Evolutionary conservation across 2,113 vertebrate genomes (phyloP).

Genomic region (Tetrax tetrax): DNA sequence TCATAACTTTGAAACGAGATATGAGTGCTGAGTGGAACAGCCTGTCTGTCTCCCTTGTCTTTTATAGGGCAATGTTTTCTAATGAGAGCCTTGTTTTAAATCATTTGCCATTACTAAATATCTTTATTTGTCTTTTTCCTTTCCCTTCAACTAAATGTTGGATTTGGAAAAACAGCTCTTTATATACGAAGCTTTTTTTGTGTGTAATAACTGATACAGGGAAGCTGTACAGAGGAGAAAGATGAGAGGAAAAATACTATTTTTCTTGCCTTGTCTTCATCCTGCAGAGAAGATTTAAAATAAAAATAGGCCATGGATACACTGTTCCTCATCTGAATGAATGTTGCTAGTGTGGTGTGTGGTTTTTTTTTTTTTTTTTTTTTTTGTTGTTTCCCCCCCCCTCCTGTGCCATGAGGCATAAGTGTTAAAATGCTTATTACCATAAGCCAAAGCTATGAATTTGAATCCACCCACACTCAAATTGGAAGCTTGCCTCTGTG

Average conservation of each 20-base stretch:
- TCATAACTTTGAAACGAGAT: background rate
- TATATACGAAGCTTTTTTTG: background rate
- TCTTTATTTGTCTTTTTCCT: background rate
- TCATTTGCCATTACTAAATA: background rate
- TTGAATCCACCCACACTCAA: background rate
- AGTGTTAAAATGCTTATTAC: slow-evolving; percentile 23
- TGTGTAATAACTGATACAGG: background rate
- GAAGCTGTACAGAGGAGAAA: background rate
- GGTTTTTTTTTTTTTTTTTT: no score
- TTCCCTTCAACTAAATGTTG: background rate
- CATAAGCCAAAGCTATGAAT: background rate
- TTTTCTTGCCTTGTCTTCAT: background rate
- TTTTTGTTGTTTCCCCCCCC: no score
- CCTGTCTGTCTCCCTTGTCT: background rate
- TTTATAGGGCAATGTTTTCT: background rate
- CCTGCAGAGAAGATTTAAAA: background rate
- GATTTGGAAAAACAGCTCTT: background rate
- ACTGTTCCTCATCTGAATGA: background rate
- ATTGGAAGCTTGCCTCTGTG: background rate
- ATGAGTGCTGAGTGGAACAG: background rate
- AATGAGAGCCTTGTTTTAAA: background rate
- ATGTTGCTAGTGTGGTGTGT: background rate
- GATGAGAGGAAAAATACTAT: background rate
- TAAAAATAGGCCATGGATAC: background rate
- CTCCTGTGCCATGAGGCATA: background rate